Percentiles rank a stretch among this genome's conserved stretches.
Conservation (phyloP, 2,888 invertebrate species). For the Pyrocoelia pectoralis region DNA sequence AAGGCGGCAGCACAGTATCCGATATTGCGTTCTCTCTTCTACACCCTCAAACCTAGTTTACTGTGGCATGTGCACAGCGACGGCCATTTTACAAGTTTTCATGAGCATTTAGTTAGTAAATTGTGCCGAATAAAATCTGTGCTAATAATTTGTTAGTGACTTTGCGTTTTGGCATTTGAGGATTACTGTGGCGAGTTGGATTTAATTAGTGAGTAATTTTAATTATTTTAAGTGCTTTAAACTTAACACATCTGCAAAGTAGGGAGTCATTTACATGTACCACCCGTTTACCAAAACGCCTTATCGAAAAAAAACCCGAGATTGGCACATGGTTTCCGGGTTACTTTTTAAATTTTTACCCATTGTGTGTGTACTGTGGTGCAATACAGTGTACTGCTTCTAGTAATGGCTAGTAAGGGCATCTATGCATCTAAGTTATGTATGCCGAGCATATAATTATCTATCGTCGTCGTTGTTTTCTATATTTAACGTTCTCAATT, state of each 20-base stretch:
- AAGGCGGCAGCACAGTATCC: constrained; percentile 47
- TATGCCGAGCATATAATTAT: constrained; percentile 33
- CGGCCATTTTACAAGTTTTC: constrained; percentile 75
- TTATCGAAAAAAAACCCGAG: constrained; percentile 51
- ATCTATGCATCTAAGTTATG: constrained; percentile 31
- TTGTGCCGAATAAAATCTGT: constrained; percentile 66
- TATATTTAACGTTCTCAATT: constrained; percentile 47
- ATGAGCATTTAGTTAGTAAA: constrained; percentile 70
- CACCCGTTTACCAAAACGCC: constrained; percentile 54
- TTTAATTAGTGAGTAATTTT: constrained; percentile 28
- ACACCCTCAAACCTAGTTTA: constrained; percentile 64
- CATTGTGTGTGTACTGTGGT: constrained; percentile 14
- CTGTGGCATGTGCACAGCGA: constrained; percentile 72
- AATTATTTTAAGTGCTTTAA: constrained; percentile 11
- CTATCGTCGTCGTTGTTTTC: constrained; percentile 43
- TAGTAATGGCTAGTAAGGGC: constrained; percentile 32
- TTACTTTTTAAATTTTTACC: constrained; percentile 17
- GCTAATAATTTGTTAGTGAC: constrained; percentile 59
- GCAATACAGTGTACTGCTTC: constrained; percentile 5
- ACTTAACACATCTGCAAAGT: constrained; percentile 37
- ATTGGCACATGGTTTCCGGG: constrained; percentile 63
- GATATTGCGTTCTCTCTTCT: constrained; percentile 53
- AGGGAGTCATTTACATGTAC: constrained; percentile 51
- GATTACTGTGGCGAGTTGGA: constrained; percentile 35
- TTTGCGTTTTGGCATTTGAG: constrained; percentile 31